These are phyloP conservation scores for Zeus faber DNA, from an alignment of 2,113 vertebrate species.

Conservation along the genomic window DNA sequence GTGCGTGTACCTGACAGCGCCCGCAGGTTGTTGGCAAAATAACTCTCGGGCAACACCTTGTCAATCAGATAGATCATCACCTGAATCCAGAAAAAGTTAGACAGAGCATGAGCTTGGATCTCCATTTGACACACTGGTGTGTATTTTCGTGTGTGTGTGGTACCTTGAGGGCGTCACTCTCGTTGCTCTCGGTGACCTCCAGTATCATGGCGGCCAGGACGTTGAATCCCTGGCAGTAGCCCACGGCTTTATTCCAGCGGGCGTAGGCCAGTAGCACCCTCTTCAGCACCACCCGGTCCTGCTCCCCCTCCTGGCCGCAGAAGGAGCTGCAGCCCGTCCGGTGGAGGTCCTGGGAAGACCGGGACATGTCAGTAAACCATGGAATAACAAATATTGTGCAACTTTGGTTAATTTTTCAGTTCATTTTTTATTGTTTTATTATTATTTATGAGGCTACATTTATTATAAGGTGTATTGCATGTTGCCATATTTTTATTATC, in stretches of 20 bases:
- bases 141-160: neutral
- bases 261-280: constrained; percentile 65
- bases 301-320: constrained; percentile 69
- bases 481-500: no score
- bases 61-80: constrained; percentile 99
- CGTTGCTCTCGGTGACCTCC: constrained; percentile 62
- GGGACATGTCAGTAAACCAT: no score
- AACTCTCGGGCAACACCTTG: constrained; percentile 97
- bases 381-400: no score
- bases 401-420: no score
- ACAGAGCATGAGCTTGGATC: neutral
- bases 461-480: no score
- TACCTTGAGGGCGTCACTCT: constrained; percentile 70
- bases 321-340: constrained; percentile 69
- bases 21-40: constrained; percentile 97
- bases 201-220: constrained; percentile 66
- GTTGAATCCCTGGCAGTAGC: constrained; percentile 71
- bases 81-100: constrained; percentile 55
- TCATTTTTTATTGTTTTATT: no score
- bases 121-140: neutral
- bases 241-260: constrained; percentile 68
- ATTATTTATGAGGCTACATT: no score
- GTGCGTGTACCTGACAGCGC: constrained; percentile 80
- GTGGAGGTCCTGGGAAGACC: constrained; percentile 71
- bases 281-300: constrained; percentile 71